Evolutionary conservation across 2,888 invertebrate genomes (phyloP), one percentile per base, ranked within the genome.

Genomic region (Drymonia ruficornis): DNA sequence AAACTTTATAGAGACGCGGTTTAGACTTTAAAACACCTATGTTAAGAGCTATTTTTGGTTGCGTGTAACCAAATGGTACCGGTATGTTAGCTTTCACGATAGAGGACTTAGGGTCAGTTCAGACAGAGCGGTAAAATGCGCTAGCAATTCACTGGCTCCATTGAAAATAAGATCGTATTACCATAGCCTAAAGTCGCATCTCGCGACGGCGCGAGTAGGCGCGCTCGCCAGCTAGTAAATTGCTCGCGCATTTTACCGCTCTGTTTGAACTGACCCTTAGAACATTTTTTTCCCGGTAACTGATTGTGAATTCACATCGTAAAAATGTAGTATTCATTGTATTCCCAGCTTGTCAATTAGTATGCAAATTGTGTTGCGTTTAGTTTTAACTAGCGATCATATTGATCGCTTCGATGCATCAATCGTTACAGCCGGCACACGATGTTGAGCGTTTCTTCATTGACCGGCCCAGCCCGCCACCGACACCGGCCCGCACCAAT

Each of bases 21-120:
- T 40, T 16, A 40, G 16, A 40, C 16, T 15, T 7, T 2, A 8
- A 40, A 13, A n/a, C 11, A 36, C 36, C n/a, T n/a, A 36, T 31
- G 13, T 23, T 1, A 40, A 36, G n/a, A 28, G 31, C n/a, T 36
- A 3, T 46, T 46, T 60, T 65, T 65, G 65, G 65, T 65, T 65
- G 65, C 56, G 56, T 56, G 65, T 65, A 64, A 60, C 56, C 69
- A 68, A 53, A 56, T 68, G 61, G 53, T 53, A 52, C 53, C 53
- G 6, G 11, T 13, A 23, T 23, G 19, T n/a, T 36, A 13, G 13
- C n/a, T 36, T 36, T 36, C 36, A 36, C 36, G 36, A 31, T 31
- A 31, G 11, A 31, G 31, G 31, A 8, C 11, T 31, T 31, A 12
- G 7, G 23, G 6, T 23, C 23, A 23, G 4, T 23, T 23, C 23